Percentiles rank a stretch among this genome's conserved stretches.
Evolutionary conservation across 2,888 invertebrate genomes (phyloP).

Genomic region (Nomada goodeniana): DNA sequence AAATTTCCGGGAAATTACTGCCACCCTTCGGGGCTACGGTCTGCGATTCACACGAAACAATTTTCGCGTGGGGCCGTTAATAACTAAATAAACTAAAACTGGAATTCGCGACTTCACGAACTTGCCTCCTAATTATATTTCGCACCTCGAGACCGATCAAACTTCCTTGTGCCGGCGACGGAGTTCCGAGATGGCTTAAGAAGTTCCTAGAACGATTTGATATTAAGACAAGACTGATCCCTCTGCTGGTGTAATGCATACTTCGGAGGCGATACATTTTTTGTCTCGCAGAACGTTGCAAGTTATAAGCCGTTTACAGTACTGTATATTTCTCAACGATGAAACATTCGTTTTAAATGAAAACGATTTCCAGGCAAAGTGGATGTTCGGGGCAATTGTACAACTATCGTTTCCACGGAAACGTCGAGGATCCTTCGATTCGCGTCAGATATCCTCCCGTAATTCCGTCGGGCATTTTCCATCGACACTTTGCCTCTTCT

Average conservation of each 20-base stretch:
- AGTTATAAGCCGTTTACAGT: too few species aligned
- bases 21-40: too few species aligned
- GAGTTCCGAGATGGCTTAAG: constrained; percentile 4
- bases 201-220: constrained; percentile 11
- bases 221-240: constrained; percentile 3
- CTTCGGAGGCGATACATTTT: too few species aligned
- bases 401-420: too few species aligned
- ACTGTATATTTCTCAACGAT: too few species aligned
- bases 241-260: neutral
- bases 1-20: too few species aligned
- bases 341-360: neutral
- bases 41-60: too few species aligned
- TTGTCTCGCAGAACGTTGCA: too few species aligned
- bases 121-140: constrained; percentile 11
- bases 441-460: constrained; percentile 7
- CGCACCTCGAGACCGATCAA: neutral
- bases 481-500: neutral
- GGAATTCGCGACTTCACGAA: neutral
- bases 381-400: too few species aligned
- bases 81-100: too few species aligned
- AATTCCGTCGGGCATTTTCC: neutral
- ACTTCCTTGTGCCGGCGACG: neutral
- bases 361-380: neutral
- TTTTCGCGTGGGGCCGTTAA: too few species aligned
- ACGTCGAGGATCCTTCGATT: neutral